phyloP scores from a whole-genome alignment of 2,797 vertebrate genomes.

The Enteromius unitaeniatus region DNA sequence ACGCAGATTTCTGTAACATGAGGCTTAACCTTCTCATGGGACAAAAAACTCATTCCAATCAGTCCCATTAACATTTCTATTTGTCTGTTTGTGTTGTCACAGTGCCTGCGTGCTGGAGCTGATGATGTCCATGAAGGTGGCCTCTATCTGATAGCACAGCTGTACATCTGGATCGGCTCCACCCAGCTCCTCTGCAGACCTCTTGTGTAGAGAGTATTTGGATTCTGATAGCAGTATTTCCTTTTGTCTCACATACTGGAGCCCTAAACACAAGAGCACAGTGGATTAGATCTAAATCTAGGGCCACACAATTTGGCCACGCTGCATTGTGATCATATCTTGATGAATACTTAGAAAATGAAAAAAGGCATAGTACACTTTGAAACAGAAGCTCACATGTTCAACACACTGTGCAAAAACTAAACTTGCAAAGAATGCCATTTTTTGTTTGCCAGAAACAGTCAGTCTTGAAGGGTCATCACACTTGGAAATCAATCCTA shows the following conservation, averaged over 20 bases:
- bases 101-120: constrained; percentile 89
- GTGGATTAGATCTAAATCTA: constrained; percentile 12
- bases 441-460: not conserved
- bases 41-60: constrained; percentile 5
- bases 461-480: not conserved
- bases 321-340: not conserved
- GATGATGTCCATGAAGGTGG: constrained; percentile 94
- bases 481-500: not conserved
- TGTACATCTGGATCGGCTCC: constrained; percentile 91
- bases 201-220: constrained; percentile 77
- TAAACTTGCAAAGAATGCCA: not conserved
- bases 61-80: not conserved
- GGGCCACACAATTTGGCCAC: not conserved
- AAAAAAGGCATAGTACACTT: not conserved
- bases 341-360: not conserved
- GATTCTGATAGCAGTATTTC: constrained; percentile 68
- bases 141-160: constrained; percentile 93
- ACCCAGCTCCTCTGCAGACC: constrained; percentile 76
- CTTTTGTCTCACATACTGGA: constrained; percentile 92
- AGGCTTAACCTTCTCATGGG: not conserved
- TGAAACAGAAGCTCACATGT: not conserved
- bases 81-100: constrained; percentile 64
- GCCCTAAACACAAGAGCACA: constrained; percentile 73
- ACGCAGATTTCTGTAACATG: constrained; percentile 1
- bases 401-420: constrained; percentile 4